Base-by-base conservation (phyloP, 1,140 invertebrate species). In the Drosophila nikananu region DNA sequence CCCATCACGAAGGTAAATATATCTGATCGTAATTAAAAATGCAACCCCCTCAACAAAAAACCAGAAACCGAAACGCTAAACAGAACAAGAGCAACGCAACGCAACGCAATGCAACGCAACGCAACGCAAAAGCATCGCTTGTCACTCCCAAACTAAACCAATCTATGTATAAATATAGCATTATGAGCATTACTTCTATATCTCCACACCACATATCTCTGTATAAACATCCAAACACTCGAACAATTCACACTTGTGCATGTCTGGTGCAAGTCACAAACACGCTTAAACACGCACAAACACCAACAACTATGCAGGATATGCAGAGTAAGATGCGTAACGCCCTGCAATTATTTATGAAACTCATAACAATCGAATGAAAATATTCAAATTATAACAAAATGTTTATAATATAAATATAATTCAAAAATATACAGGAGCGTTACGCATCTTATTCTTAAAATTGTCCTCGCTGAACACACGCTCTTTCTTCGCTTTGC, bases 1-100 rank as follows among this genome's bases (percentile, higher is more conserved):
- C 70, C 2, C 81, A 74, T 32, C 23, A 77, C 35, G 86, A 90
- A 90, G 86, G 86, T 90, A 90, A 90, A 77, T 90, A 86, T 57
- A 84, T 74, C 60, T 30, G 65, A 54, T 58, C 9, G 30, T n/a
- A 39, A 25, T 12, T 23, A 5, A 17, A 2, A 8, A n/a, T n/a
- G 3, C 10, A 39, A 17, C 5, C 54, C 44, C 32, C 64, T 15
- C 46, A 49, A 13, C 59, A 30, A 39, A 23, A 63, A 23, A 61
- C 41, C 64, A 66, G 41, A 39, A 59, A 61, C 32, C 23, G 27
- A 30, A 41, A 46, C 54, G 39, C 41, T 30, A 73, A 13, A 19
- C 44, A 49, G 25, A 72, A 37, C 68, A 46, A 61, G 23, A 61
- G 68, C 68, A 63, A 67, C 41, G 70, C 51, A 76, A 76, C 72